Percentiles rank a stretch among this genome's conserved stretches.
Conservation (phyloP, 2,797 vertebrate genomes). For the Hoplostethus atlanticus region DNA sequence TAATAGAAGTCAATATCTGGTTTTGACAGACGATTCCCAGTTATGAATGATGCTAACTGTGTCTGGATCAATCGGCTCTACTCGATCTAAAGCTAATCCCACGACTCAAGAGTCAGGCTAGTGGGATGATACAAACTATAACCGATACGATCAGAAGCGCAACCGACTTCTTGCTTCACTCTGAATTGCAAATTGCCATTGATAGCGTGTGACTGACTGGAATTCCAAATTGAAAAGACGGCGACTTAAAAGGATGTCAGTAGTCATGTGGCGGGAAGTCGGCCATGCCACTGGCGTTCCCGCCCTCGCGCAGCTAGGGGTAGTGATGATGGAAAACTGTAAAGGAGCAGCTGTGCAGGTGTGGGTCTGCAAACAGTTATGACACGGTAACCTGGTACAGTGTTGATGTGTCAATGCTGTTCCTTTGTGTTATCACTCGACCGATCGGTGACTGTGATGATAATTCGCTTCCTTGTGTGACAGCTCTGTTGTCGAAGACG, state of each 20-base stretch:
- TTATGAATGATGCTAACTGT: not conserved
- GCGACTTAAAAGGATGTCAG: constrained; percentile 35
- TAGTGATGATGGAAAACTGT: constrained; percentile 62
- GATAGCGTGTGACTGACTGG: constrained; percentile 24
- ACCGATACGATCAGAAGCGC: not conserved
- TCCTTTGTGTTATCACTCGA: constrained; percentile 65
- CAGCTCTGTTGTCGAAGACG: constrained; percentile 49
- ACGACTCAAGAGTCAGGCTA: not conserved
- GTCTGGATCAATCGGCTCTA: not conserved
- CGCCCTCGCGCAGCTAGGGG: constrained; percentile 4
- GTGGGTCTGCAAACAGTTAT: constrained; percentile 65
- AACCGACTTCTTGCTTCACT: not conserved
- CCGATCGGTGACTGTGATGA: constrained; percentile 51
- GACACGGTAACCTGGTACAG: constrained; percentile 62
- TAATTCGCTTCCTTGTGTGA: constrained; percentile 65
- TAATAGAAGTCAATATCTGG: too few relatives aligned
- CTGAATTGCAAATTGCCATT: constrained; percentile 4
- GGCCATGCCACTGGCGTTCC: constrained; percentile 32
- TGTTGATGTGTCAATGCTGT: constrained; percentile 68
- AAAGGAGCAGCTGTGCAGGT: constrained; percentile 72
- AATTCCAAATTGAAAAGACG: constrained; percentile 15
- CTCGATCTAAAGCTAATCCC: not conserved
- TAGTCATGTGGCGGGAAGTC: constrained; percentile 44
- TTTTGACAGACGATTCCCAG: not conserved
- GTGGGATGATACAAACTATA: not conserved